Evolutionary conservation across 1,140 invertebrate species (phyloP), one percentile per base, ranked within the genome.

Genomic region (Halesus radiatus): DNA sequence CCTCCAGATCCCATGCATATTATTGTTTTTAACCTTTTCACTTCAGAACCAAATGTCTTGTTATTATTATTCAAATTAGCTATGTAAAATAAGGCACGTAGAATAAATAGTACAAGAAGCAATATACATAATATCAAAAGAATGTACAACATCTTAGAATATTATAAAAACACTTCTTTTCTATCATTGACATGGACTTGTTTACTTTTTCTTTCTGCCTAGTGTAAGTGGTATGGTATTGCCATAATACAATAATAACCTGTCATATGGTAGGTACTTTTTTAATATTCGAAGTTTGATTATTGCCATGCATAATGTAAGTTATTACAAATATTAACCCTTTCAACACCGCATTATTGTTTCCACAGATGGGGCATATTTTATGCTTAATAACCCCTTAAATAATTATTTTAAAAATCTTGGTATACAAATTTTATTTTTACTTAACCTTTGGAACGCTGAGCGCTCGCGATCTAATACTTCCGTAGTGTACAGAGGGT

Each of bases 1-100:
- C 95, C 95, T 74, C 89, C 89, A 18, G 89, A 90, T 53, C 89
- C 89, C 60, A 90, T 88, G 73, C 89, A 89, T 37, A 88, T 84
- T 32, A 89, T 82, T n/a, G 88, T 88, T 80, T 85, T 85, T 22
- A 89, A 80, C 56, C 80, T 82, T 56, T 78, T 80, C 80, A 84
- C 68, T 60, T 76, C 54, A 18, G 13, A 50, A n/a, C 23, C 20
- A 53, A 72, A 72, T 18, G n/a, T 53, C 2, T n/a, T 52, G n/a
- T 64, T 76, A 53, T 52, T 58, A 7, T 53, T 23, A 70, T 78
- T 72, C 26, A 70, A 45, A 56, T 29, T 29, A 16, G 23, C 45
- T 23, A 78, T 45, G 26, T 78, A 78, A 72, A 20, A 78, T 52
- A 78, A 22, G 16, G 54, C 62, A 32, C 76, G 45, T 37, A 78